Evolutionary conservation across 2,888 invertebrate genomes (phyloP), one percentile per base, ranked within the genome.

Genomic region (Steinernema carpocapsae): DNA sequence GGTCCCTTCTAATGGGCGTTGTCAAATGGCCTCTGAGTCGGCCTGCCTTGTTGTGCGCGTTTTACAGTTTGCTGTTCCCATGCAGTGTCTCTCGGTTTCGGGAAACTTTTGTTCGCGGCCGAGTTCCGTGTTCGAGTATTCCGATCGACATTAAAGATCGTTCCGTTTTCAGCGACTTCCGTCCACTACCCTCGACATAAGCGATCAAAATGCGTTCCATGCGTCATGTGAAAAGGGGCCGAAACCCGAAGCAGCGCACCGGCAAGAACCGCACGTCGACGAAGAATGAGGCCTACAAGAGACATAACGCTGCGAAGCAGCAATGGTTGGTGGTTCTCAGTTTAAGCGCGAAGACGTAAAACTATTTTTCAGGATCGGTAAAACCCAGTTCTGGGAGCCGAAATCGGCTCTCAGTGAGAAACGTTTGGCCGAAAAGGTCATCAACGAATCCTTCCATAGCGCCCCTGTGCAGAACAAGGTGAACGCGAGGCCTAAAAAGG

Each of bases 141-240:
- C 14, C 14, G 10, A 43, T 43, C 14, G 43, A 12, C 14, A 43
- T 43, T 43, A 7, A 43, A 14, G 14, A 43, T 43, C 43, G 43
- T 43, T 7, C 14, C n/a, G n/a, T 43, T 14, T 48, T 48, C 37
- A 37, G 37, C 37, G 37, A 37, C 37, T 37, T 37, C 37, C 10
- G 48, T 48, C 19, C 48, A 48, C 2, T 14, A 4, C 17, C 3
- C 17, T 48, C 48, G 7, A 14, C 19, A 19, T 48, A 29, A 32
- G 32, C 64, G 37, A 64, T 29, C 64, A n/a, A 64, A 17, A 64
- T 64, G 64, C 64, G 64, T 64, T 64, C 64, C 6, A 64, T 64
- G 64, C 2, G 32, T 26, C 64, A 64, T 32, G 64, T 64, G 32
- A 29, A 26, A 17, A 64, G 29, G 37, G 37, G 64, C 14, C 64